phyloP scores from a whole-genome alignment of 1,140 invertebrate genomes.

The Physella acuta region DNA sequence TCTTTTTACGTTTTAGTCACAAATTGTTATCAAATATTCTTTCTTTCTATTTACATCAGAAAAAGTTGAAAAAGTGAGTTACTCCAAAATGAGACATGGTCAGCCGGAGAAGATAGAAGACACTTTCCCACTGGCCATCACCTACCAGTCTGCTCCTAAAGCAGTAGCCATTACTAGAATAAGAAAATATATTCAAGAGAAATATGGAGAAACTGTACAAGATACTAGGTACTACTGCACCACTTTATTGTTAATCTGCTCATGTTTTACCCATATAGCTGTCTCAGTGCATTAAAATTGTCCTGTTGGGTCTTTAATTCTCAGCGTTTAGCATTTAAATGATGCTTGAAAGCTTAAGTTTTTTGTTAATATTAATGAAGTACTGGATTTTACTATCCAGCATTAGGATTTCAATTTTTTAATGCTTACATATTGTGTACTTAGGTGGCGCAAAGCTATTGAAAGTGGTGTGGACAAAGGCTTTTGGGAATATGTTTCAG shows the following conservation, averaged over 20 bases:
- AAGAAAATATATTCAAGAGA: slow-evolving; percentile 33
- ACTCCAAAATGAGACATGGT: slow-evolving; percentile 23
- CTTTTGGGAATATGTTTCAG: slow-evolving; percentile 24
- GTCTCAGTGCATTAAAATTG: background rate
- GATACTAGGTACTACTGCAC: slow-evolving; percentile 19
- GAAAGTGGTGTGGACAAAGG: slow-evolving; percentile 22
- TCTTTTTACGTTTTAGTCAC: background rate
- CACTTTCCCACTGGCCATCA: slow-evolving; percentile 38
- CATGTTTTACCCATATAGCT: background rate
- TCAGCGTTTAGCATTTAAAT: background rate
- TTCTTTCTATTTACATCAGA: too few relatives aligned
- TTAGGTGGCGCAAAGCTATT: slow-evolving; percentile 19
- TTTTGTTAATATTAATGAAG: background rate
- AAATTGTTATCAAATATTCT: background rate
- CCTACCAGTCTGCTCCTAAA: slow-evolving; percentile 41
- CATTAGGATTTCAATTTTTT: background rate
- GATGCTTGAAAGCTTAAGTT: background rate
- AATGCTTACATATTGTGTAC: background rate
- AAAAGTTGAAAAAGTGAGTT: slow-evolving; percentile 6
- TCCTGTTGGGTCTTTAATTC: background rate
- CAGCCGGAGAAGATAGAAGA: slow-evolving; percentile 39
- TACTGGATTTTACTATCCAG: background rate
- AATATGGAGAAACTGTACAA: slow-evolving; percentile 17
- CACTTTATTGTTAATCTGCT: too few relatives aligned
- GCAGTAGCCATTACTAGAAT: slow-evolving; percentile 33